phyloP scores from a whole-genome alignment of 2,113 vertebrate species.

The Colinus virginianus region DNA sequence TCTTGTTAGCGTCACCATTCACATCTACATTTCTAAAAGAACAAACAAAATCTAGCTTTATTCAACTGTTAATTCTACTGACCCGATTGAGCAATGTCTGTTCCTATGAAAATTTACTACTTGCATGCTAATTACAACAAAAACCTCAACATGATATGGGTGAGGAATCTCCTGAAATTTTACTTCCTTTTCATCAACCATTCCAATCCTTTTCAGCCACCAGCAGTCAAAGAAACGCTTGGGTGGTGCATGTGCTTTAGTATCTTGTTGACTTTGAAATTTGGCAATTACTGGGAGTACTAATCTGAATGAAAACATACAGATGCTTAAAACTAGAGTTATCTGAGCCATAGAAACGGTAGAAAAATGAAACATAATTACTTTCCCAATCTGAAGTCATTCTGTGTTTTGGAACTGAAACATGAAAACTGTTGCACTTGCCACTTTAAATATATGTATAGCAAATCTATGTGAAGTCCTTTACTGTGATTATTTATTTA shows the following conservation, averaged over 20 bases:
- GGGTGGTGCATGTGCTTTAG: neutral
- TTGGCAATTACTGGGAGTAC: constrained; percentile 12
- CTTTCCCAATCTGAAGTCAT: neutral
- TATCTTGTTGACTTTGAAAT: constrained; percentile 5
- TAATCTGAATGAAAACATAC: neutral
- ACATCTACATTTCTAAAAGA: constrained; percentile 63
- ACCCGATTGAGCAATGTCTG: constrained; percentile 71
- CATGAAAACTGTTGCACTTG: neutral
- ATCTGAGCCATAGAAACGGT: neutral
- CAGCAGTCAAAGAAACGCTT: neutral
- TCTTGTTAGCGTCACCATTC: constrained; percentile 44
- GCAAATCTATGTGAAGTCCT: neutral
- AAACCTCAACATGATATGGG: neutral
- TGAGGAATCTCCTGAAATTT: constrained; percentile 22
- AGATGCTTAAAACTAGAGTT: neutral
- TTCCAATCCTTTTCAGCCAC: neutral
- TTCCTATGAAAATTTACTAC: constrained; percentile 30
- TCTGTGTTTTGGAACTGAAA: constrained; percentile 4
- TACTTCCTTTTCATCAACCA: neutral
- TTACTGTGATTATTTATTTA: neutral
- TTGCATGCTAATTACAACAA: constrained; percentile 20
- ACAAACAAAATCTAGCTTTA: constrained; percentile 66
- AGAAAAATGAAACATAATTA: neutral
- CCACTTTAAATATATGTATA: neutral
- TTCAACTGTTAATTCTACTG: constrained; percentile 70